Conservation (phyloP, 37 sponge, comb jelly and placozoan species). For the Axinella damicornis region DNA sequence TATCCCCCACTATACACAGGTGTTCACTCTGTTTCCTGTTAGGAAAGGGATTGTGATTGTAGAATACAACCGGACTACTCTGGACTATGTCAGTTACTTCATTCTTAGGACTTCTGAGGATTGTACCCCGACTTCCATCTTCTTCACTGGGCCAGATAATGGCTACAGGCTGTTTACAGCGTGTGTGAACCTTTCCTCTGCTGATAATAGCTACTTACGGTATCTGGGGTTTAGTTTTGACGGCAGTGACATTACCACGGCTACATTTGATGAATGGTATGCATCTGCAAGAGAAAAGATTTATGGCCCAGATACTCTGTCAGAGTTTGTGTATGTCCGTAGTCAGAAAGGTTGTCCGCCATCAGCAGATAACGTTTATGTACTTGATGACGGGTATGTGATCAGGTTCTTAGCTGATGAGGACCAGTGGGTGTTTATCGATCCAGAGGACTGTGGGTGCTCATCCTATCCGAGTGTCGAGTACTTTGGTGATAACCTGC, state of each 20-base stretch:
- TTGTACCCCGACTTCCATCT: no score
- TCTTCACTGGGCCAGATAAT: no score
- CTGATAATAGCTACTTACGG: not conserved
- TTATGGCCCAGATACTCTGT: conserved; percentile 1
- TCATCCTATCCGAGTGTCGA: not conserved
- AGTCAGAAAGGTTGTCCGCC: not conserved
- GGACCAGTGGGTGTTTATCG: no score
- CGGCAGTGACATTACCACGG: not conserved
- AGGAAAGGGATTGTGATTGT: no score
- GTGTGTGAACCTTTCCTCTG: not conserved
- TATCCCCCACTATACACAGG: no score
- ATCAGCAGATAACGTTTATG: not conserved
- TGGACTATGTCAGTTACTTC: no score
- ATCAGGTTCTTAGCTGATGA: not conserved
- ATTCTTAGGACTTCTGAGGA: no score
- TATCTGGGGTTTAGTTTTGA: not conserved
- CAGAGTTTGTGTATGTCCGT: not conserved
- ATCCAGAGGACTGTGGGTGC: no score
- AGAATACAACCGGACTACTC: no score
- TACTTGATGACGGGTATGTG: not conserved
- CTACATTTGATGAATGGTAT: not conserved
- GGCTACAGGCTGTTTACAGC: not conserved
- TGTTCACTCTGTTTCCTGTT: no score
- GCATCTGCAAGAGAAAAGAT: not conserved
- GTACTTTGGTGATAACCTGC: not conserved